phyloP scores from a whole-genome alignment of 2,113 vertebrate species.

The Ailurus styani region DNA sequence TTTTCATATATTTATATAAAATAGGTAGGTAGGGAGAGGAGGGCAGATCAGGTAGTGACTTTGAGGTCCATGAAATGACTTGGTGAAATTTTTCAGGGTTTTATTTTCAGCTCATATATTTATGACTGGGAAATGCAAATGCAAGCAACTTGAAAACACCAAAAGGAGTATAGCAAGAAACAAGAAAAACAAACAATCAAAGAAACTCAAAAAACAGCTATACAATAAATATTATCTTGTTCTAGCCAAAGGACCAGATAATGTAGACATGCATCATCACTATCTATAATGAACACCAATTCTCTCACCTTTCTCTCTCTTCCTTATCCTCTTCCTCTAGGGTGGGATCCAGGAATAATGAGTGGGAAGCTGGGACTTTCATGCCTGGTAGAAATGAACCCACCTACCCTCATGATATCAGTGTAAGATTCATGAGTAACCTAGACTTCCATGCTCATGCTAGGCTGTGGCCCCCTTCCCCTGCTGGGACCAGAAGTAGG shows the following conservation, averaged over 20 bases:
- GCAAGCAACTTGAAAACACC: not conserved
- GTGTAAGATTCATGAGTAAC: not conserved
- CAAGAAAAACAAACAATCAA: not conserved
- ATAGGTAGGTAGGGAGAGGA: not conserved
- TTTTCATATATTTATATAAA: not conserved
- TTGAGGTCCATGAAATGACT: not conserved
- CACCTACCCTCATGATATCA: not conserved
- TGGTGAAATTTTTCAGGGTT: not conserved
- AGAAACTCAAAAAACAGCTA: not conserved
- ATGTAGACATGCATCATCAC: not conserved
- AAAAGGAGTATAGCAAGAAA: not conserved
- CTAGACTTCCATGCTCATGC: not conserved
- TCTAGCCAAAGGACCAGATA: not conserved
- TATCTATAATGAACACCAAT: not conserved
- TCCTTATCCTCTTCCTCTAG: fast-evolving
- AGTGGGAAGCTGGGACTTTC: not conserved
- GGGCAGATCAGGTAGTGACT: fast-evolving
- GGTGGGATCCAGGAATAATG: not conserved
- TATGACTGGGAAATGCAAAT: not conserved
- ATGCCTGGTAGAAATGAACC: no score
- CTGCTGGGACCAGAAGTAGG: not conserved
- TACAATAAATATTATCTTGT: not conserved
- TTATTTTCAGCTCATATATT: not conserved
- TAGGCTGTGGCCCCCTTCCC: fast-evolving
- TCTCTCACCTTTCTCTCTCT: not conserved